Conservation (phyloP, 2,113 vertebrate species). For the Grantiella picta region DNA sequence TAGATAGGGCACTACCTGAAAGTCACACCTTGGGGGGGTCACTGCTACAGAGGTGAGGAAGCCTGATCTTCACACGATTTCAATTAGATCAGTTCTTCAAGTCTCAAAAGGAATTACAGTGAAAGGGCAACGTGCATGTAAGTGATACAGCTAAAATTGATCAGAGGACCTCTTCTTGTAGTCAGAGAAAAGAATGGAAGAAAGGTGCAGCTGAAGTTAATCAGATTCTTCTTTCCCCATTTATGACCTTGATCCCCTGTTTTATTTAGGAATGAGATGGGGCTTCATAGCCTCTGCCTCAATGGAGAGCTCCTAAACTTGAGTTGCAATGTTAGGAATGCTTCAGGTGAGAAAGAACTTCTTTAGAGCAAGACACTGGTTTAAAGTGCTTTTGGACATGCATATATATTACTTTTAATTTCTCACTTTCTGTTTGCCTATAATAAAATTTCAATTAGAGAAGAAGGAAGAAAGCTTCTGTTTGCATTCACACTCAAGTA, state of each 20-base stretch:
- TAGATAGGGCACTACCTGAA: not conserved
- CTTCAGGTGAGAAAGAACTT: not conserved
- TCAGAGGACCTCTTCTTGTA: not conserved
- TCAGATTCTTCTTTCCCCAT: not conserved
- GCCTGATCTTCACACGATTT: not conserved
- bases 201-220: not conserved
- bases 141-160: not conserved
- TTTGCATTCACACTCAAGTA: slow-evolving; percentile 26
- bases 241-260: not conserved
- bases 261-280: not conserved
- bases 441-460: slow-evolving; percentile 65
- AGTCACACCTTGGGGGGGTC: not conserved
- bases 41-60: not conserved
- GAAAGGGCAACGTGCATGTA: not conserved
- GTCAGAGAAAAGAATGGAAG: not conserved
- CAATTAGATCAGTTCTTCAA: not conserved
- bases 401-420: slow-evolving; percentile 54
- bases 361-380: not conserved
- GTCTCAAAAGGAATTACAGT: not conserved
- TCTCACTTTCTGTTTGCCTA: slow-evolving; percentile 44
- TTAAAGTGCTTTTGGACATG: not conserved
- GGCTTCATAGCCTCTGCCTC: not conserved
- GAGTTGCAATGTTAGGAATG: not conserved
- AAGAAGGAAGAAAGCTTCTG: slow-evolving; percentile 24
- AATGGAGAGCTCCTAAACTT: not conserved